Percentiles rank a stretch among this genome's conserved stretches.
These are phyloP conservation scores for Pollenia griseotomentosa DNA, from an alignment of 2,888 invertebrate species.

Conservation along the genomic window DNA sequence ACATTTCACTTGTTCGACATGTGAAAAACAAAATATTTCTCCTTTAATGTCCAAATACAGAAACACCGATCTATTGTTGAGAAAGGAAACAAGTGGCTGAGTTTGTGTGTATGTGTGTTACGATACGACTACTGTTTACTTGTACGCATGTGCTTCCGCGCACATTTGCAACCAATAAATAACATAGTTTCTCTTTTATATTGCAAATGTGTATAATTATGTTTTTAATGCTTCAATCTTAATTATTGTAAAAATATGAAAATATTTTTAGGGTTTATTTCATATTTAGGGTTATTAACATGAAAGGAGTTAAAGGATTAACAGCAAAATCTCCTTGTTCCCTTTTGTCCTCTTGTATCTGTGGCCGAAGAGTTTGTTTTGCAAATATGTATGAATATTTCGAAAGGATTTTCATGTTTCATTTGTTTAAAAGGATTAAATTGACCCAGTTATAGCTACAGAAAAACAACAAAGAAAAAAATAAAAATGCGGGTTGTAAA, in stretches of 20 bases:
- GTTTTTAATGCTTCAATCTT: conserved; percentile 51
- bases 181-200: background rate
- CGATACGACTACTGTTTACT: conserved; percentile 11
- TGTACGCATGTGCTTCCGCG: conserved; percentile 75
- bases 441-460: conserved; percentile 38
- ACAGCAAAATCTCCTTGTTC: conserved; percentile 31
- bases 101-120: conserved; percentile 57
- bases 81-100: conserved; percentile 46
- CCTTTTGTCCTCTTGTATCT: background rate
- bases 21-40: conserved; percentile 52
- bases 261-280: conserved; percentile 68
- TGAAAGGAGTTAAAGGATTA: conserved; percentile 69
- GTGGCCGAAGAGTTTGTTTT: conserved; percentile 26
- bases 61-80: conserved; percentile 38
- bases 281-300: conserved; percentile 66
- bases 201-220: conserved; percentile 26
- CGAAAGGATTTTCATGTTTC: conserved; percentile 47
- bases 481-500: conserved; percentile 6
- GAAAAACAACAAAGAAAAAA: background rate
- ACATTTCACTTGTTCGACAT: conserved; percentile 68
- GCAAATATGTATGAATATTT: conserved; percentile 31
- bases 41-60: conserved; percentile 59
- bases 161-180: conserved; percentile 56
- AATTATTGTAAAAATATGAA: conserved; percentile 62
- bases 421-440: conserved; percentile 61